These are phyloP conservation scores for Holothuria glaberrima DNA, from an alignment of 35 echinoderm and acorn worm genomes.

Conservation along the genomic window DNA sequence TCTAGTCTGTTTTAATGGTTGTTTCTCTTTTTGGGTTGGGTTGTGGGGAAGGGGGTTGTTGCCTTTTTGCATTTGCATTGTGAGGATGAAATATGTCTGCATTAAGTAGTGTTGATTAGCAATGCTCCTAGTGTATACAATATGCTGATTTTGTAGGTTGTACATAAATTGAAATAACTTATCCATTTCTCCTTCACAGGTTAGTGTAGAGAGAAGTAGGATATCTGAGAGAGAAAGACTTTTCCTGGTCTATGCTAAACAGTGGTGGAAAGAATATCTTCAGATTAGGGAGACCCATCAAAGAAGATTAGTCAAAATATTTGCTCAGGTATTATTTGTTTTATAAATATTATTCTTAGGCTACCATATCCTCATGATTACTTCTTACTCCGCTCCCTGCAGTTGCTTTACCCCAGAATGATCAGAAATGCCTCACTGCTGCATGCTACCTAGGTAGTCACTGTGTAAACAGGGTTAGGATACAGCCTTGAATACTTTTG, in stretches of 20 bases:
- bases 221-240: conserved; percentile 89
- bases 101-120: background rate
- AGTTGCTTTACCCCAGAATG: too few relatives aligned
- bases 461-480: too few relatives aligned
- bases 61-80: background rate
- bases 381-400: too few relatives aligned
- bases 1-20: background rate
- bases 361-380: too few relatives aligned
- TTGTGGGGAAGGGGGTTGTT: too few relatives aligned
- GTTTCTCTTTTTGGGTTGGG: background rate
- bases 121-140: background rate
- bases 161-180: background rate
- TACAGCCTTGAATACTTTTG: too few relatives aligned
- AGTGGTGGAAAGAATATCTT: conserved; percentile 98
- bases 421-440: too few relatives aligned
- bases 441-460: too few relatives aligned
- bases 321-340: conserved; percentile 82
- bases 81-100: background rate
- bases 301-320: conserved; percentile 95
- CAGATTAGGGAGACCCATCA: conserved; percentile 95
- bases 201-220: conserved; percentile 81
- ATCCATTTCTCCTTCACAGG: conserved; percentile 37
- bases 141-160: background rate
- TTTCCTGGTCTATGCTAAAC: conserved; percentile 97
- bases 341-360: too few relatives aligned